Evolutionary conservation across 2,888 invertebrate genomes (phyloP), one percentile per base, ranked within the genome.

Genomic region (Pyrrhosoma nymphula): DNA sequence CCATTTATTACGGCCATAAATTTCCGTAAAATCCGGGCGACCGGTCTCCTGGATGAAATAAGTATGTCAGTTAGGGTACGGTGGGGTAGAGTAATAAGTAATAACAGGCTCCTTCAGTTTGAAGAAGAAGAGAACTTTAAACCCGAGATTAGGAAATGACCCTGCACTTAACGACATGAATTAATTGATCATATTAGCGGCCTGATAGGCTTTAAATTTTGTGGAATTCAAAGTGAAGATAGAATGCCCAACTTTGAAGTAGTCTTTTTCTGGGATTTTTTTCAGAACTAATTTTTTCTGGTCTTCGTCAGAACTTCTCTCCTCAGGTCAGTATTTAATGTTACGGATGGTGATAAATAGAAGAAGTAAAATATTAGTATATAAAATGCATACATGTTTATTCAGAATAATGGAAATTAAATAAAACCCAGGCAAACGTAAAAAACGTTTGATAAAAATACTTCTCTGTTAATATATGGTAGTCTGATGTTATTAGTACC

Each of bases 1-100:
- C 82, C 82, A 82, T 82, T 82, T 82, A 82, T 82, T 82, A 82
- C 35, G 82, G 82, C 18, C 82, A 82, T 82, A 82, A 82, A 82
- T 82, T 82, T 35, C 82, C 82, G 26, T 18, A 18, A 82, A 82
- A 82, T 82, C 82, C 82, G 35, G 47, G 35, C 82, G 82, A 82
- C 2, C 82, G 82, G 82, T 82, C 82, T 82, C 35, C 1, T 30
- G 82, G 82, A 82, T 82, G 82, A 35, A 82, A 82, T 82, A 82
- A 82, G 82, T 82, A 82, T 18, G 82, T 82, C 82, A 82, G 82
- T 82, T 82, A 30, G 47, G 82, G 14, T 35, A 82, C 26, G 82
- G 14, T 82, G n/a, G 47, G 82, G 35, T 82, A 2, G 82, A 82
- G 82, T 82, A 82, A 82, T 82, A 82, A 82, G 82, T 82, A 82